Evolutionary conservation across 2,888 invertebrate species (phyloP), one percentile per base, ranked within the genome.

Genomic region (Limnephilus rhombicus): DNA sequence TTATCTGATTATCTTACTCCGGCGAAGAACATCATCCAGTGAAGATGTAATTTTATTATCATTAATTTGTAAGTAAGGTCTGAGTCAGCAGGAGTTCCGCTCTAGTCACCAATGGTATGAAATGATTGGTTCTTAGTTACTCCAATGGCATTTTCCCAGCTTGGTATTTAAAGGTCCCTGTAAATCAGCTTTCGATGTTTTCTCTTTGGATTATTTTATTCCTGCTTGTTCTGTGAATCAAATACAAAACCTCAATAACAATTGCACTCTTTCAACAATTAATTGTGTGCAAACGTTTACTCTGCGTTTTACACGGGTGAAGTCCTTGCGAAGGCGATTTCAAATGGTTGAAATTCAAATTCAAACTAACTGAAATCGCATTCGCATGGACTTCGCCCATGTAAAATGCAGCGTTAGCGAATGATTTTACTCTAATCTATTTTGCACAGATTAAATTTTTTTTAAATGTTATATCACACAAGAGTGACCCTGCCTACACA

Each of bases 91-190:
- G 68, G 85, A 85, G 85, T 85, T 24, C 41, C 45, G 41, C 85
- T 37, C 85, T 85, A 88, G 88, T 68, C 68, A 88, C 80, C 68
- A 41, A 41, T 88, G 88, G 88, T 68, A 88, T 88, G 80, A 88
- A 88, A 85, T 41, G 34, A 83, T 85, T 88, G 68, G 88, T 34
- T 29, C n/a, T 7, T 88, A 80, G 80, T 88, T 88, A 80, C 31
- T 90, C 80, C 29, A 80, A 41, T 9, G 45, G 49, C 86, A 86
- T 86, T 86, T 49, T 85, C 41, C 24, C 68, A 68, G 68, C 68
- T 68, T 68, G 68, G 68, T 68, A 68, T 68, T 68, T 7, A 68
- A n/a, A 9, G 68, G 68, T 68, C 68, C 9, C 68, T 68, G 3
- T 24, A 68, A 68, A 68, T 24, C 7, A 86, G 87, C 80, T 68